Evolutionary conservation across 2,113 vertebrate species (phyloP), one percentile per base, ranked within the genome.

Genomic region (Piprites chloris): DNA sequence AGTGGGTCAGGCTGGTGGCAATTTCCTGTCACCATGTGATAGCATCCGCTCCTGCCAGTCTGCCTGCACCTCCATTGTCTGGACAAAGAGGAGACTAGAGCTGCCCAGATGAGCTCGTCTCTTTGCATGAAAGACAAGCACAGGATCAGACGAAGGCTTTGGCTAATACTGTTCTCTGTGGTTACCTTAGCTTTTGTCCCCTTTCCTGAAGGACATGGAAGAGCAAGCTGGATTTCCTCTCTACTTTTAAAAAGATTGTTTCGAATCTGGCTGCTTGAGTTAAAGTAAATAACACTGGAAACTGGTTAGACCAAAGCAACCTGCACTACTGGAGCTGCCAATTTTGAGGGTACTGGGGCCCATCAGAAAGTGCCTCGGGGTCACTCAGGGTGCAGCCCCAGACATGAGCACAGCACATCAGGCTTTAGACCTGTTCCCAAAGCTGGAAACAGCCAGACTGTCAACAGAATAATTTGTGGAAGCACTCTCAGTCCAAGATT

Each of bases 401-500:
- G 50, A 63, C 35, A 13, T 5, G 1, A 75, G 37, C 23, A 11
- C 23, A 32, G 35, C 30, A 72, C 37, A 49, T 1, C 9, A 8
- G 0, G 10, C 76, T 80, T 56, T 86, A 72, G 50, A 66, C 53
- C 41, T 27, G 23, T 39, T 78, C 65, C 61, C 59, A 8, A 9
- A 72, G 76, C 8, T 66, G 85, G 66, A 37, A 85, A 32, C 33
- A 52, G 68, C 56, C 14, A 42, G 35, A 12, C 24, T 42, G 27
- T 26, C 12, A 72, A 26, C 2, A 14, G 66, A 61, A 37, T 56
- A 76, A 63, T 67, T 71, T 83, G 67, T 39, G 28, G 41, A 33
- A 23, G 30, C 39, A 88, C 79, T 67, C 37, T 30, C 68, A 79
- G 85, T 95, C 67, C 95, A 97, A 97, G 93, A 92, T 67, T 97